Percentiles rank a stretch among this genome's conserved stretches.
These are phyloP conservation scores for Polydrusus pterygomalis DNA, from an alignment of 2,888 invertebrate species.

Conservation along the genomic window DNA sequence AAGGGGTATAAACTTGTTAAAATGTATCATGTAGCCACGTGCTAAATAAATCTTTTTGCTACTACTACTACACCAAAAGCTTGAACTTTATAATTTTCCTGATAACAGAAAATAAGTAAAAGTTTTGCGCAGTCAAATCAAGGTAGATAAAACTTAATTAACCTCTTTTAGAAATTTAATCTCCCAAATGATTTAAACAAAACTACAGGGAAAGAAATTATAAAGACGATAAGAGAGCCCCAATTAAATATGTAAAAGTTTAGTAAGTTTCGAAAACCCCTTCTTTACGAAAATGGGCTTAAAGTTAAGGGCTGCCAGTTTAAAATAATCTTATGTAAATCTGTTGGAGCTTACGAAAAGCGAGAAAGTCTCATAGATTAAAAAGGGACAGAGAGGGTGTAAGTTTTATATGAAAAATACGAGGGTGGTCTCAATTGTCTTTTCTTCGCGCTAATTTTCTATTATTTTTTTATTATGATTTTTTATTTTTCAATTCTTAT, in stretches of 20 bases:
- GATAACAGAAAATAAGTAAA: not conserved
- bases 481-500: no score
- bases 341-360: slow-evolving; percentile 65
- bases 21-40: no score
- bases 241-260: slow-evolving; percentile 57
- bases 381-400: slow-evolving; percentile 50
- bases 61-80: no score
- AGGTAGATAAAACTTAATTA: slow-evolving; percentile 49
- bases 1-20: no score
- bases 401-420: slow-evolving; percentile 64
- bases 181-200: slow-evolving; percentile 51
- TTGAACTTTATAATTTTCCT: not conserved
- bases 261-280: slow-evolving; percentile 48
- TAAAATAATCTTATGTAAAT: slow-evolving; percentile 73
- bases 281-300: slow-evolving; percentile 67
- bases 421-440: not conserved
- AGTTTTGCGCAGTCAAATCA: slow-evolving; percentile 27
- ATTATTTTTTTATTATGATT: no score
- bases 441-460: no score
- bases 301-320: slow-evolving; percentile 70
- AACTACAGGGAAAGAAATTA: slow-evolving; percentile 52
- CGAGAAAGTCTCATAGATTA: slow-evolving; percentile 56
- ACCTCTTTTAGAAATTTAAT: slow-evolving; percentile 42
- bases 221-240: slow-evolving; percentile 49
- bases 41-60: no score